These are phyloP conservation scores for Glossophaga mutica DNA, from an alignment of 2,797 vertebrate genomes.

Conservation along the genomic window DNA sequence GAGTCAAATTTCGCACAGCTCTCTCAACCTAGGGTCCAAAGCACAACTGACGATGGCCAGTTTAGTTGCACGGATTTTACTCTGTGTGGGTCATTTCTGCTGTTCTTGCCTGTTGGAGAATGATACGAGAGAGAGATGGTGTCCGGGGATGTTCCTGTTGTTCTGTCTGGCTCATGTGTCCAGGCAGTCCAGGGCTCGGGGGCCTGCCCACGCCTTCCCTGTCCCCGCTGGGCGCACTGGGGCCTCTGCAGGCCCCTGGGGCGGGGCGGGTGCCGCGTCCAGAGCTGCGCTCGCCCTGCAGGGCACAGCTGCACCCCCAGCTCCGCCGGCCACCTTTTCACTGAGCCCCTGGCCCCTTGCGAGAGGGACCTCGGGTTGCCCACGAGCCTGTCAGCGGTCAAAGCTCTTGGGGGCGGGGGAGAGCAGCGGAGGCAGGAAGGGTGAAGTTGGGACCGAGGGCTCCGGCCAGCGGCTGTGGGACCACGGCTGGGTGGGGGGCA, in stretches of 20 bases:
- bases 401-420: not conserved
- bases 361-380: not conserved
- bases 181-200: no score
- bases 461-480: rapidly evolving
- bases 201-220: no score
- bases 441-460: not conserved
- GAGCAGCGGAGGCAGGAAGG: rapidly evolving
- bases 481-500: not conserved
- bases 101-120: not conserved
- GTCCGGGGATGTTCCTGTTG: not conserved
- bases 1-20: not conserved
- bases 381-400: not conserved
- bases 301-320: not conserved
- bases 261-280: not conserved
- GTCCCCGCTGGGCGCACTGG: no score
- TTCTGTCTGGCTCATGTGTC: not conserved
- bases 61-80: not conserved
- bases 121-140: not conserved
- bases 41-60: not conserved
- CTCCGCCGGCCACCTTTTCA: not conserved
- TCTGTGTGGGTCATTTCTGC: not conserved
- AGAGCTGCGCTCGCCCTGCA: not conserved
- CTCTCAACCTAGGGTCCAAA: not conserved
- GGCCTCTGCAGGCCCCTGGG: not conserved
- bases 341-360: not conserved